Base-by-base conservation (phyloP, 92 coral and sea anemone species). In the Parazoanthus darwini region DNA sequence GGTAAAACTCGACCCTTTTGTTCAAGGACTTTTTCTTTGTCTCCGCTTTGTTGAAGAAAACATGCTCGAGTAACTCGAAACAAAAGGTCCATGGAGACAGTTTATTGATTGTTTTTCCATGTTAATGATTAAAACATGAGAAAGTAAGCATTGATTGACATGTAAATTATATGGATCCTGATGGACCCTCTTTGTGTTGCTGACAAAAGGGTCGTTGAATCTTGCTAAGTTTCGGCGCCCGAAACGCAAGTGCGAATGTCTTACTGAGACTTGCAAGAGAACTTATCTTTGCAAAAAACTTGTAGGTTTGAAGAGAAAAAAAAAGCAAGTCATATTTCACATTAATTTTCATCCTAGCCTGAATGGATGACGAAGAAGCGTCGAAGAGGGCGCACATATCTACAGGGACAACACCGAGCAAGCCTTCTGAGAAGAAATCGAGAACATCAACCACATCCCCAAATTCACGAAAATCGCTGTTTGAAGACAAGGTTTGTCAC, bases 351-450 rank as follows among this genome's bases (percentile, higher is more conserved):
- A 81, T 58, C 35, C 86, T 59, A 81, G 86, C 74, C 75, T 81
- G 86, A 81, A 81, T 37, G 75, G 86, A 81, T 63, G 75, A 56
- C 74, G 58, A 36, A 63, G 86, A 81, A 81, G 74, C 86, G 35
- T 59, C 75, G 37, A 81, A 81, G 36, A 63, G 37, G 86, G 86
- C 36, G 56, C 86, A 81, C 86, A 26, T 81, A 37, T 81, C 56
- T 38, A 81, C 86, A 58, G 36, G 75, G 44, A 3, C 74, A 59
- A 81, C 75, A 63, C 75, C 86, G 36, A 63, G 85, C 35, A 81
- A 81, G 85, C 75, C 75, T 81, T 46, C 8, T 8, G 50, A 46
- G 50, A 46, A 46, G 10, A 46, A 46, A 46, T 46, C 8, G 50
- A 46, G 50, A 8, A 46, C 50, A 46, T 8, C 10, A 46, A 46